Base-by-base conservation (phyloP, 2,888 invertebrate species). In the Exephanes ischioxanthus region DNA sequence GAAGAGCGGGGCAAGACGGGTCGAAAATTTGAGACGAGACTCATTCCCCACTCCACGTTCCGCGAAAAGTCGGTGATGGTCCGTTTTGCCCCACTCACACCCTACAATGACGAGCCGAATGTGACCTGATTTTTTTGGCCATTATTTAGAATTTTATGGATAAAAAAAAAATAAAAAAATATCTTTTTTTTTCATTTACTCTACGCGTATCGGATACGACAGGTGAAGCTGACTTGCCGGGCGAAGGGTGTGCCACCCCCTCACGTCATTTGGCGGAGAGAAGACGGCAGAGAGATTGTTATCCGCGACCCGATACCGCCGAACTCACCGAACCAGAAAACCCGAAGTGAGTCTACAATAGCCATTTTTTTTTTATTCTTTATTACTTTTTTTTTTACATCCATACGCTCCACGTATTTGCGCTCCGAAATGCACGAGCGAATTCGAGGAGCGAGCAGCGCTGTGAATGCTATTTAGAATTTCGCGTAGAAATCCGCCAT, bases 211-310 rank as follows among this genome's bases (percentile, higher is more conserved):
- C 61, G 70, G 67, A 70, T 86, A 71, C 66, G 90, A 87, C 89
- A 94, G 94, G 94, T 94, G 91, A 95, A 94, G 89, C 92, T 95
- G 86, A 94, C 94, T 82, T 95, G 95, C 90, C 95, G 96, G 82
- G 98, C 98, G 2, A 95, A 95, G 80, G 98, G 98, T 14, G 96
- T 97, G 92, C 98, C 98, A 0, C 95, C 95, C 86, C 98, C 98
- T 1, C 95, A 96, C 87, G 96, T 98, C 71, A 96, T 96, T 90
- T 98, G 98, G 98, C 95, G 97, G 61, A 95, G 98, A 76, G 98
- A 98, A 94, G 97, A 98, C 93, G 97, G 97, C 55, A 95, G 95
- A 82, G 97, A 97, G 91, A 97, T 98, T 89, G 96, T 97, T 75
- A 95, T 98, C 78, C 96, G 97, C 92, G 97, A 97, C 91, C 94